phyloP scores from a whole-genome alignment of 2,113 vertebrate species.

The Varanus komodoensis region DNA sequence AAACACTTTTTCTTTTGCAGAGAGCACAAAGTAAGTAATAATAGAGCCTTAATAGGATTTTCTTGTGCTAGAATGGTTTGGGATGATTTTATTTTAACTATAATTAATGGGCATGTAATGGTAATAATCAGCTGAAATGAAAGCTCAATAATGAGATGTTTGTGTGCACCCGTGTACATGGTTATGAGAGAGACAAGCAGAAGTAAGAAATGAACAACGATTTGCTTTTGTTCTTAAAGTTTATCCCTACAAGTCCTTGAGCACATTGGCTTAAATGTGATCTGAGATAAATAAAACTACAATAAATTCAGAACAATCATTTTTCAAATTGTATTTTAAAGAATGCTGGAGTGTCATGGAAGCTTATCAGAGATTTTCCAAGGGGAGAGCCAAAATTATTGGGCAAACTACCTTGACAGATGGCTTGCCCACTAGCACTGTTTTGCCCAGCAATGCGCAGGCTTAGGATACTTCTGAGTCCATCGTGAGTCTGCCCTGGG shows the following conservation, averaged over 20 bases:
- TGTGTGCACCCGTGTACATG: constrained; percentile 8
- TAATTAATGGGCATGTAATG: constrained; percentile 70
- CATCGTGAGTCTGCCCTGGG: not conserved
- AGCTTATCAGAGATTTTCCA: not conserved
- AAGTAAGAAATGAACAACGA: not conserved
- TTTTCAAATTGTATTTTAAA: not conserved
- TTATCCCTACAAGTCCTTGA: not conserved
- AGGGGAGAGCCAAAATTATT: not conserved
- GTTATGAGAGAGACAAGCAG: constrained; percentile 22
- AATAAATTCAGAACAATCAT: not conserved
- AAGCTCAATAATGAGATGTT: constrained; percentile 62
- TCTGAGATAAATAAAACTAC: not conserved
- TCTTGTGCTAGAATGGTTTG: constrained; percentile 54
- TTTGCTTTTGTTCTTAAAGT: constrained; percentile 29
- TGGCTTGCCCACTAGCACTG: not conserved
- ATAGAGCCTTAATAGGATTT: constrained; percentile 50
- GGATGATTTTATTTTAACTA: constrained; percentile 68
- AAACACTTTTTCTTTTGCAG: constrained; percentile 16
- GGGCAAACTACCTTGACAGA: not conserved
- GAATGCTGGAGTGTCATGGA: not conserved
- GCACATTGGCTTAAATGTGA: constrained; percentile 29
- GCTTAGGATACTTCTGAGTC: not conserved
- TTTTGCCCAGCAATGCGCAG: not conserved
- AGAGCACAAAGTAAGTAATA: constrained; percentile 49
- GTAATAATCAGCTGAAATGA: constrained; percentile 69